Conservation (phyloP, 2,113 vertebrate species). For the Microcebus murinus region DNA sequence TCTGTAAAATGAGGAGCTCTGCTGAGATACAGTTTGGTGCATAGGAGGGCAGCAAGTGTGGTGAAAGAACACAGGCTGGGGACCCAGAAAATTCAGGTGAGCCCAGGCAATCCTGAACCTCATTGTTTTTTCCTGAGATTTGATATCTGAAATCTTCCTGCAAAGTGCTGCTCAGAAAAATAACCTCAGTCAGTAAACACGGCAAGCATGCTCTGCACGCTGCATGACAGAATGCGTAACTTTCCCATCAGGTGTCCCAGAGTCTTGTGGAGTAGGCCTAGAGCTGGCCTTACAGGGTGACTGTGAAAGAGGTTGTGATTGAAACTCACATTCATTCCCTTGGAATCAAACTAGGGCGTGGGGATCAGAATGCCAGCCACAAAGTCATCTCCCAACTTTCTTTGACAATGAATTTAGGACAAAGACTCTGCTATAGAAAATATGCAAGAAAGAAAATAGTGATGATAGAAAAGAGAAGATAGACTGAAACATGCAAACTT, state of each 20-base stretch:
- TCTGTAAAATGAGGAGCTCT: not conserved
- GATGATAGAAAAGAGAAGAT: not conserved
- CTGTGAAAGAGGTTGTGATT: fast-evolving
- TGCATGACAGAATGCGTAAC: fast-evolving
- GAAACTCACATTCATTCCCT: not conserved
- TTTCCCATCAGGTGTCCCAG: not conserved
- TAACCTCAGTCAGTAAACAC: not conserved
- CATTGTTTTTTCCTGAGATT: not conserved
- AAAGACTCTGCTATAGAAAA: not conserved
- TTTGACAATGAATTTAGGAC: not conserved
- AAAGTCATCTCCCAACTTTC: not conserved
- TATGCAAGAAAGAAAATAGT: not conserved
- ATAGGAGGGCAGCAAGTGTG: not conserved
- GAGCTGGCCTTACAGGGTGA: not conserved
- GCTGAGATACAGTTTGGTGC: not conserved
- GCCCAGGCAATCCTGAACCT: not conserved
- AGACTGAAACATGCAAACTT: not conserved
- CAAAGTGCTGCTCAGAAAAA: not conserved
- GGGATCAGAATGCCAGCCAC: too few species aligned
- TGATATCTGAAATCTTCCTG: not conserved
- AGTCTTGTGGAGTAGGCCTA: not conserved
- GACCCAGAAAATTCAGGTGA: not conserved
- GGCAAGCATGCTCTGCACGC: fast-evolving
- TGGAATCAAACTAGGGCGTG: not conserved
- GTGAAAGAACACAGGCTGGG: not conserved